Base-by-base conservation (phyloP, 2,113 vertebrate genomes). In the Mobula hypostoma region DNA sequence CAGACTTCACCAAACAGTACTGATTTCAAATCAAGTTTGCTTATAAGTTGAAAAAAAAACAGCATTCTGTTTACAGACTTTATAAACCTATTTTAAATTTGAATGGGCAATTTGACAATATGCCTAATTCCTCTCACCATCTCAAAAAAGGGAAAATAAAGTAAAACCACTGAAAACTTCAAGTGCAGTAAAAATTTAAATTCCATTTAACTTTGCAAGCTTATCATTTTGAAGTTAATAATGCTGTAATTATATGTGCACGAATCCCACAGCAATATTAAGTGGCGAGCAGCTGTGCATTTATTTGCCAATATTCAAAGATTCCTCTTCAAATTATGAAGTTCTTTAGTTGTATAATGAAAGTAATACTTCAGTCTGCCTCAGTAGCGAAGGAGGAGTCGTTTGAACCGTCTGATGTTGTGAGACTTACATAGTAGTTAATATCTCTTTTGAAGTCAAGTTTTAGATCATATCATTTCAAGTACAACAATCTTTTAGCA, bases 11-110 rank as follows among this genome's bases (percentile, higher is more conserved):
- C 48, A 85, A 48, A 58, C 48, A 85, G 48, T 58, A 85, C 11
- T 85, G 82, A 29, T 85, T 85, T 85, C 48, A 85, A 85, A 85
- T 85, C 82, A 85, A 58, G 58, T 85, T 85, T 85, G 48, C 19
- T 85, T 85, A 85, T 85, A 56, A 85, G 58, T 85, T 85, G 82
- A 85, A 85, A 56, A 85, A 83, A 17, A 58, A 6, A 48, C 48
- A 85, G 2, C 12, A 85, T 85, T 11, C 21, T 17, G 19, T 85
- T 85, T 85, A 58, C 58, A 48, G 82, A 85, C 27, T 85, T 85
- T n/a, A 56, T 85, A 56, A 85, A 2, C 48, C 48, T 58, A 85
- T 85, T 85, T 85, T 3, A 85, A 58, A 85, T 21, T 27, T 85
- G 82, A 85, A 2, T 85, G 48, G 48, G 82, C 48, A 85, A 58